phyloP scores from a whole-genome alignment of 2,113 vertebrate species.

The Beaufortia kweichowensis region DNA sequence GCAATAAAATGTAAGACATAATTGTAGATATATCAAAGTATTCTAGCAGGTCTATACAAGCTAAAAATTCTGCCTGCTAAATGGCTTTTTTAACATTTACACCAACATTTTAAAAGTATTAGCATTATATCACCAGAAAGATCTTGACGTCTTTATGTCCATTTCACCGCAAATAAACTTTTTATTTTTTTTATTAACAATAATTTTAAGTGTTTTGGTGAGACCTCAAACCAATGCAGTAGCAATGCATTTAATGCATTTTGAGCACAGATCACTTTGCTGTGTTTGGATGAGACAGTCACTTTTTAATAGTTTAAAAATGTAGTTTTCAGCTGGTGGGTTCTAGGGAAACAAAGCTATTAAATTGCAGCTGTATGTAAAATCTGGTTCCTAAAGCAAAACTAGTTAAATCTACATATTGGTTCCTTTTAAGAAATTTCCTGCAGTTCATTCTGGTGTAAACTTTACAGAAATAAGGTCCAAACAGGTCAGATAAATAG shows the following conservation, averaged over 20 bases:
- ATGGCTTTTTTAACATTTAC: neutral
- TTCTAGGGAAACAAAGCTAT: too few relatives aligned
- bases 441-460: neutral
- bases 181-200: constrained; percentile 49
- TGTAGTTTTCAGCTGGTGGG: too few relatives aligned
- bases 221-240: constrained; percentile 38
- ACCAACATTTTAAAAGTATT: constrained; percentile 25
- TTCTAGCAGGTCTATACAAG: constrained; percentile 43
- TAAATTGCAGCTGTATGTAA: too few relatives aligned
- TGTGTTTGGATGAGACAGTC: neutral
- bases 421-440: neutral
- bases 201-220: constrained; percentile 48
- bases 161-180: constrained; percentile 1
- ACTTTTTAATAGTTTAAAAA: constrained; percentile 6
- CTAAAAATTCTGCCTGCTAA: constrained; percentile 19
- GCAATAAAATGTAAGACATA: neutral
- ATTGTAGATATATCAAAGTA: constrained; percentile 7
- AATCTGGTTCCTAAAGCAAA: too few relatives aligned
- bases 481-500: constrained; percentile 29
- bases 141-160: constrained; percentile 20
- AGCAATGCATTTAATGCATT: constrained; percentile 7
- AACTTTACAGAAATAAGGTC: constrained; percentile 27
- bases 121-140: constrained; percentile 13
- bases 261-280: neutral
- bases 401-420: too few relatives aligned